A percentile compares a stretch with the other conserved stretches of the same genome.
These are phyloP conservation scores for Drosophila jambulina DNA, from an alignment of 1,140 invertebrate genomes.

Conservation along the genomic window DNA sequence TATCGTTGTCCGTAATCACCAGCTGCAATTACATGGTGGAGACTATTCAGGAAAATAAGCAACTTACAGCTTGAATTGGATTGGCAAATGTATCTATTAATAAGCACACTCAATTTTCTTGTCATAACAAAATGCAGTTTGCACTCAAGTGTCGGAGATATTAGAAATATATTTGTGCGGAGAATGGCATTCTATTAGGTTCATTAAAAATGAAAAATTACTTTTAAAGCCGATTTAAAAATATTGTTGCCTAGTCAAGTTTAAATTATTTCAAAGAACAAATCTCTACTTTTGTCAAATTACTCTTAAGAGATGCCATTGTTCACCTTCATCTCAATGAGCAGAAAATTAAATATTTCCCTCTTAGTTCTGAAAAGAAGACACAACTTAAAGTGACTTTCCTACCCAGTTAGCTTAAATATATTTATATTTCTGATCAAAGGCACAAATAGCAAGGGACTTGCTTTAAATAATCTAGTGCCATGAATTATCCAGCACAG, in stretches of 20 bases:
- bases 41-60: slow-evolving; percentile 8
- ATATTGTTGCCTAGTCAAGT: background rate
- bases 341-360: background rate
- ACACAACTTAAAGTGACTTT: background rate
- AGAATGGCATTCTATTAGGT: background rate
- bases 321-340: background rate
- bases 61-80: background rate
- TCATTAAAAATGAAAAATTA: background rate
- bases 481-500: slow-evolving; percentile 14
- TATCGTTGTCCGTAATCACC: slow-evolving; percentile 9
- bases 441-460: background rate
- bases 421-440: slow-evolving; percentile 1
- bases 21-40: slow-evolving; percentile 1
- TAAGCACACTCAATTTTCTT: background rate
- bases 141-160: background rate
- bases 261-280: background rate
- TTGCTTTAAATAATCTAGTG: slow-evolving; percentile 8
- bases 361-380: too few relatives aligned
- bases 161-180: background rate
- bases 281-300: background rate
- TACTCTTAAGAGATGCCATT: background rate
- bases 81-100: slow-evolving; percentile 2
- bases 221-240: background rate
- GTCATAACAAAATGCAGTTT: background rate
- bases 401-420: too few relatives aligned